Evolutionary conservation across 2,888 invertebrate genomes (phyloP).

Genomic region (Heliothis peltigera): DNA sequence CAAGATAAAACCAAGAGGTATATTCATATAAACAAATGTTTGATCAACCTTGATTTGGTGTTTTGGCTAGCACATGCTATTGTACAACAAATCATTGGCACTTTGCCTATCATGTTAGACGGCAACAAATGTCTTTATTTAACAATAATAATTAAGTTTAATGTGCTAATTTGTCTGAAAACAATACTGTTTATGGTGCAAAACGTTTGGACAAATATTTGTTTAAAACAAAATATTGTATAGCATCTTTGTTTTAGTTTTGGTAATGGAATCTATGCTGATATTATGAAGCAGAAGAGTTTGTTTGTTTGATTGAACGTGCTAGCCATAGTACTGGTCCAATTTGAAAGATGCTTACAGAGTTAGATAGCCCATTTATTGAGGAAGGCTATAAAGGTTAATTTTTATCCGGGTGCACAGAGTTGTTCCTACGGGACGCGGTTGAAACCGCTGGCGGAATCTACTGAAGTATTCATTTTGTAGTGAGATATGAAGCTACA

Average conservation of each 20-base stretch:
- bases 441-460: too few species aligned
- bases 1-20: neutral
- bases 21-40: constrained; percentile 34
- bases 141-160: constrained; percentile 28
- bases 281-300: too few species aligned
- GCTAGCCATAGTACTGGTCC: too few species aligned
- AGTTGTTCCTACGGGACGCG: too few species aligned
- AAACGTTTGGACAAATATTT: constrained; percentile 42
- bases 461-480: neutral
- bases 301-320: too few species aligned
- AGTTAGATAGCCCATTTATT: too few species aligned
- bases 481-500: constrained; percentile 14
- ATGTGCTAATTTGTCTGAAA: constrained; percentile 37
- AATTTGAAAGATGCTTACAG: too few species aligned
- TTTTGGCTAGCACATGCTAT: constrained; percentile 35
- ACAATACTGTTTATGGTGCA: constrained; percentile 25
- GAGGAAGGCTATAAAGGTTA: too few species aligned
- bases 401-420: too few species aligned
- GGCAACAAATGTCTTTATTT: constrained; percentile 24
- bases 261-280: too few species aligned
- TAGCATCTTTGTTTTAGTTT: too few species aligned
- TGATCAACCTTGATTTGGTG: constrained; percentile 45
- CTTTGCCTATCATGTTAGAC: constrained; percentile 37
- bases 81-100: constrained; percentile 54
- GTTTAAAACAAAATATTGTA: too few species aligned